Conservation (phyloP, 1,140 invertebrate genomes). For the Halictus rubicundus region DNA sequence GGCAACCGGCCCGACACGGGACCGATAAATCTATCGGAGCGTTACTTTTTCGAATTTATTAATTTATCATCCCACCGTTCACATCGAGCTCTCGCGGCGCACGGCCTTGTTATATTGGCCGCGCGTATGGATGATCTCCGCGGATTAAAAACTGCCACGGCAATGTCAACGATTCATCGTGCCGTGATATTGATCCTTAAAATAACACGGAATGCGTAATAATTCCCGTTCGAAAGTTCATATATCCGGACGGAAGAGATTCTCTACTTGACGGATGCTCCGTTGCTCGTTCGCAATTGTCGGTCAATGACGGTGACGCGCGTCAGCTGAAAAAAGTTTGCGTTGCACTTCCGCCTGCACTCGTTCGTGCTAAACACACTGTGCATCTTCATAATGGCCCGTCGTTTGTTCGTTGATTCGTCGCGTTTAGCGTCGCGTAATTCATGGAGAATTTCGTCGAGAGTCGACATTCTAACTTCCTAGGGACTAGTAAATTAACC, state of each 20-base stretch:
- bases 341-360: neutral
- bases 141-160: neutral
- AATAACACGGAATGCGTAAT: neutral
- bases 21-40: slow-evolving; percentile 21
- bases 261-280: neutral
- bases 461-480: too few species aligned
- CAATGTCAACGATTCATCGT: neutral
- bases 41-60: slow-evolving; percentile 48
- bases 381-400: neutral
- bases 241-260: neutral
- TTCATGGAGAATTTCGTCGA: too few species aligned
- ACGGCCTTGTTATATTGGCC: too few species aligned
- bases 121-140: neutral
- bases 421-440: too few species aligned
- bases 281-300: neutral
- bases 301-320: neutral
- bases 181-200: neutral
- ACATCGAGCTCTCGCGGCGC: neutral
- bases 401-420: neutral
- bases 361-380: neutral
- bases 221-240: neutral
- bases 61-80: slow-evolving; percentile 6
- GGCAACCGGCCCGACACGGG: slow-evolving; percentile 11
- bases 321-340: neutral
- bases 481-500: too few species aligned